These are phyloP conservation scores for Drosophila pruinosa DNA, from an alignment of 1,140 invertebrate genomes.

Conservation along the genomic window DNA sequence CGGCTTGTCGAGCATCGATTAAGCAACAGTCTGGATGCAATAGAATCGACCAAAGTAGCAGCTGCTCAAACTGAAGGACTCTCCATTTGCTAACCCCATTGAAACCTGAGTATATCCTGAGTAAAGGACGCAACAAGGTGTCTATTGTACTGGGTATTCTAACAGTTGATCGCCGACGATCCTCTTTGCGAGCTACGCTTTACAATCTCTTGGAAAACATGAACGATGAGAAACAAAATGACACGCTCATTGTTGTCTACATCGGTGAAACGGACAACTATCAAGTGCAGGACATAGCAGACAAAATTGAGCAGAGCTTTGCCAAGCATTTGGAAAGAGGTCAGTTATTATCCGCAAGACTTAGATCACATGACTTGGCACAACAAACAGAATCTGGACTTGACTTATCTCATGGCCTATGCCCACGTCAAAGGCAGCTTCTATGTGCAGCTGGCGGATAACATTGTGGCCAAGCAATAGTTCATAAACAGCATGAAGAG, in stretches of 20 bases:
- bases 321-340: slow-evolving; percentile 89
- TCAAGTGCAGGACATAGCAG: slow-evolving; percentile 87
- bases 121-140: slow-evolving; percentile 88
- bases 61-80: background rate
- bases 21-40: too few relatives aligned
- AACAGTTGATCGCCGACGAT: slow-evolving; percentile 92
- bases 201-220: slow-evolving; percentile 93
- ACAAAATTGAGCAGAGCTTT: slow-evolving; percentile 91
- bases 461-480: slow-evolving; percentile 94
- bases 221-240: slow-evolving; percentile 89
- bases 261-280: slow-evolving; percentile 92
- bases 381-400: slow-evolving; percentile 99
- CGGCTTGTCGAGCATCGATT: too few relatives aligned
- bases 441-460: slow-evolving; percentile 96
- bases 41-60: too few relatives aligned
- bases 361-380: slow-evolving; percentile 95
- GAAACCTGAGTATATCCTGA: slow-evolving; percentile 89
- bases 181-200: slow-evolving; percentile 93
- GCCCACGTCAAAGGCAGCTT: slow-evolving; percentile 91
- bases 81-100: background rate
- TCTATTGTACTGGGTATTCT: slow-evolving; percentile 94
- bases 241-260: slow-evolving; percentile 95
- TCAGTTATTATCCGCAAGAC: slow-evolving; percentile 95
- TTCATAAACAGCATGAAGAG: slow-evolving; percentile 95
- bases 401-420: slow-evolving; percentile 98